Percentiles rank a stretch among this genome's conserved stretches.
Conservation (phyloP, 2,797 vertebrate genomes). For the Chelon auratus region DNA sequence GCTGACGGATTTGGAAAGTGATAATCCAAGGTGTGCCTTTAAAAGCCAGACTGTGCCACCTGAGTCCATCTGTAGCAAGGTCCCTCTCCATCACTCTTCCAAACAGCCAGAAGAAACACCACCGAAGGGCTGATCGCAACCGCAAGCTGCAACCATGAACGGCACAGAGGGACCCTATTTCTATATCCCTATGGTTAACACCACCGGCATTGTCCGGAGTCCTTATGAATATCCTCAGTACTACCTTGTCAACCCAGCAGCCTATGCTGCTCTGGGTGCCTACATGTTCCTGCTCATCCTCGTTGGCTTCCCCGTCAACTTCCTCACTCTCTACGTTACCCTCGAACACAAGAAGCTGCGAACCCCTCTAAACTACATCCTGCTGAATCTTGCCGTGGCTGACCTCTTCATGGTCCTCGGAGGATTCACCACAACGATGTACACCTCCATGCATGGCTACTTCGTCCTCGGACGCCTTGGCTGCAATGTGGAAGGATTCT, state of each 20-base stretch:
- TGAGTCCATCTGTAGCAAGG: constrained; percentile 77
- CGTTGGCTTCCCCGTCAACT: constrained; percentile 94
- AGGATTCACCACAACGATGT: constrained; percentile 95
- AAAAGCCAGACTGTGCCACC: constrained; percentile 76
- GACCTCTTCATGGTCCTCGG: constrained; percentile 96
- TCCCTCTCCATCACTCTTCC: constrained; percentile 70
- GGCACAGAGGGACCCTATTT: constrained; percentile 96
- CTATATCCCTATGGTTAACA: constrained; percentile 94
- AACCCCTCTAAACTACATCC: constrained; percentile 97
- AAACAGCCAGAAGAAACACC: constrained; percentile 74
- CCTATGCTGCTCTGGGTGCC: constrained; percentile 88
- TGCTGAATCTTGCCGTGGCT: constrained; percentile 93
- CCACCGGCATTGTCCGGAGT: constrained; percentile 91
- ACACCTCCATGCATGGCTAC: constrained; percentile 95
- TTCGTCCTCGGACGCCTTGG: constrained; percentile 93
- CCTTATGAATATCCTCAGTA: constrained; percentile 96
- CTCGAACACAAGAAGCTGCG: constrained; percentile 98
- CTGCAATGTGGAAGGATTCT: constrained; percentile 95
- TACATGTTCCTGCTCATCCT: constrained; percentile 98
- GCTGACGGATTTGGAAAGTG: constrained; percentile 85
- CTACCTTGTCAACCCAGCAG: constrained; percentile 94
- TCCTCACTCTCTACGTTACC: constrained; percentile 96
- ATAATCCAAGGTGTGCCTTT: constrained; percentile 85
- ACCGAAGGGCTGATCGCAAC: constrained; percentile 88
- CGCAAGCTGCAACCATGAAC: constrained; percentile 91